Evolutionary conservation across 2,113 vertebrate species (phyloP), one percentile per base, ranked within the genome.

Genomic region (Solea solea): DNA sequence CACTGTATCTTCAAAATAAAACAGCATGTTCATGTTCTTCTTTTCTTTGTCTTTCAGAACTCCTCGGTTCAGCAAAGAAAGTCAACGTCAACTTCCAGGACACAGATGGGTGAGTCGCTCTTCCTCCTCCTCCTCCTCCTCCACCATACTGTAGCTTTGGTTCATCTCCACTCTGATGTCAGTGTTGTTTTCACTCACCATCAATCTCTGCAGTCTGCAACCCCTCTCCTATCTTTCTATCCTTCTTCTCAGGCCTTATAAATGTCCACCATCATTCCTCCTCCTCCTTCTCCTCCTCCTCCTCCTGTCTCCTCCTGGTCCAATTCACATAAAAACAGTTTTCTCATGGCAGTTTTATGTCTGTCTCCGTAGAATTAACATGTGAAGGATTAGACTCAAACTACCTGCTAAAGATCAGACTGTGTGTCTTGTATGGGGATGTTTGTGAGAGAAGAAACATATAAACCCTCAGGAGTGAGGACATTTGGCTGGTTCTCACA

Each of bases 81-180:
- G 93, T 94, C 54, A 94, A 94, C 5, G 91, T 94, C 70, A 94
- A 94, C 87, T 94, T 94, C 85, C 93, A 94, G 83, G 93, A 94
- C 58, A 93, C 92, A 62, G 93, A 94, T 48, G 93, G 93, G 93
- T 94, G 78, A 94, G 92, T 92, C 15, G 0, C 41, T 40, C 13
- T 63, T 6, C 40, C 9, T 50, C 41, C 39, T 45, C 9, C 41
- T 60, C 56, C 13, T 16, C 8, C 56, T 56, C 28, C 13, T 16
- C 8, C 56, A 39, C 28, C 40, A 34, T 34, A 34, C 34, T 34
- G 1, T 16, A 5, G n/a, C 2, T 25, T 57, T 42, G 39, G 58
- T 40, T 16, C 7, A n/a, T 49, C 44, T 45, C 39, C 28, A 49
- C 28, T 14, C 11, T 6, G 7, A 7, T 40, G 46, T 49, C 27